Base-by-base conservation (phyloP, 2,888 invertebrate species). In the Megastigmus dorsalis region DNA sequence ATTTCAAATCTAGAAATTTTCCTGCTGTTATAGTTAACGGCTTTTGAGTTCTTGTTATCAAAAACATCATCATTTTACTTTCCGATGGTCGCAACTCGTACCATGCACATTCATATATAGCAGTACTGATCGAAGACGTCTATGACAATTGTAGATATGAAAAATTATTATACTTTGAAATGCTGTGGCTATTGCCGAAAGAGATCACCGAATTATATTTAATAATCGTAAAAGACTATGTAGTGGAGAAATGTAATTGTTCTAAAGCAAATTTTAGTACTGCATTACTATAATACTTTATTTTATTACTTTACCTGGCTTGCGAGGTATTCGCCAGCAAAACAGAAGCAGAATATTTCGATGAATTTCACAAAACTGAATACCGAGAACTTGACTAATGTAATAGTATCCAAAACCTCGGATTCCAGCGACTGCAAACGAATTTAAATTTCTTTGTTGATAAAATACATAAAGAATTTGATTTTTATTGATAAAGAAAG, bases 111-210 rank as follows among this genome's bases (percentile, higher is more conserved):
- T 52, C 28, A n/a, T 52, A 52, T n/a, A 52, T 9, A 28, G 26
- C 28, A 52, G n/a, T 52, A 28, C 52, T 52, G 2, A 52, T 28
- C n/a, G 28, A 52, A 26, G 52, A 52, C 13, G 52, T 52, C 52
- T 52, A 20, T 20, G 7, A 13, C 13, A 10, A 48, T n/a, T n/a
- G n/a, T n/a, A n/a, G n/a, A n/a, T n/a, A 48, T 20, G 6, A 48
- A 7, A 18, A 18, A 23, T 20, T 18, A 52, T n/a, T n/a, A 4
- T 13, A n/a, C 13, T 1, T 41, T n/a, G n/a, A n/a, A n/a, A n/a
- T n/a, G n/a, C n/a, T n/a, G n/a, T n/a, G n/a, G n/a, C n/a, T n/a
- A n/a, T n/a, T n/a, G n/a, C n/a, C n/a, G n/a, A n/a, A n/a, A n/a
- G n/a, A n/a, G n/a, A n/a, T n/a, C n/a, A n/a, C n/a, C n/a, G n/a